Evolutionary conservation across 2,113 vertebrate genomes (phyloP).

Genomic region (Alethe diademata): DNA sequence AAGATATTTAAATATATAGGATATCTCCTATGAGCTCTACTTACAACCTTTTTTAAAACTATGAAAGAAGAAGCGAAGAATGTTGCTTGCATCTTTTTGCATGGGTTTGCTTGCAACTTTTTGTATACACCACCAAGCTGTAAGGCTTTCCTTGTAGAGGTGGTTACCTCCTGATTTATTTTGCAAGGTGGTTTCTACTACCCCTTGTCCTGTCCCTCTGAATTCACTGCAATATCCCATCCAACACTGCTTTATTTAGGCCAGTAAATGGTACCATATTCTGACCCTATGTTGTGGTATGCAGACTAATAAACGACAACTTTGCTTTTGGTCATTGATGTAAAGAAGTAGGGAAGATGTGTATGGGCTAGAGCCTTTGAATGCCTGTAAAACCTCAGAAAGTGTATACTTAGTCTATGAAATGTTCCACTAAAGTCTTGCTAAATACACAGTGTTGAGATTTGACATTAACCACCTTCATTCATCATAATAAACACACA

Average conservation of each 20-base stretch:
- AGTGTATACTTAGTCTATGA: constrained; percentile 40
- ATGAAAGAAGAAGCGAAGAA: background rate
- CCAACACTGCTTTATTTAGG: background rate
- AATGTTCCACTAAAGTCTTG: constrained; percentile 40
- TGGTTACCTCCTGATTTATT: background rate
- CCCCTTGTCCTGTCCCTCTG: background rate
- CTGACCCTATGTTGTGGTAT: background rate
- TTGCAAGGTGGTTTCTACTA: background rate
- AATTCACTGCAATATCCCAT: background rate
- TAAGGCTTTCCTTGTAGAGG: background rate
- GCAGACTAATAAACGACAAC: background rate
- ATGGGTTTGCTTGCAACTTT: background rate
- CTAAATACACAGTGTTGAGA: constrained; percentile 45
- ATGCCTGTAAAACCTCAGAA: constrained; percentile 5
- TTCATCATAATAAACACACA: constrained; percentile 65
- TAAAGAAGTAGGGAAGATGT: background rate
- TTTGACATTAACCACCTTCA: constrained; percentile 68
- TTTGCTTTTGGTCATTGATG: background rate
- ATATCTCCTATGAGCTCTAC: background rate
- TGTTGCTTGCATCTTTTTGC: background rate
- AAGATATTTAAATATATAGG: background rate
- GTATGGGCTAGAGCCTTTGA: background rate
- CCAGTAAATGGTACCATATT: background rate
- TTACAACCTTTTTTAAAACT: background rate
- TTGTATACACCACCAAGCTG: background rate